These are phyloP conservation scores for Microcebus tavaratra DNA, from an alignment of 2,113 vertebrate genomes.

Conservation along the genomic window DNA sequence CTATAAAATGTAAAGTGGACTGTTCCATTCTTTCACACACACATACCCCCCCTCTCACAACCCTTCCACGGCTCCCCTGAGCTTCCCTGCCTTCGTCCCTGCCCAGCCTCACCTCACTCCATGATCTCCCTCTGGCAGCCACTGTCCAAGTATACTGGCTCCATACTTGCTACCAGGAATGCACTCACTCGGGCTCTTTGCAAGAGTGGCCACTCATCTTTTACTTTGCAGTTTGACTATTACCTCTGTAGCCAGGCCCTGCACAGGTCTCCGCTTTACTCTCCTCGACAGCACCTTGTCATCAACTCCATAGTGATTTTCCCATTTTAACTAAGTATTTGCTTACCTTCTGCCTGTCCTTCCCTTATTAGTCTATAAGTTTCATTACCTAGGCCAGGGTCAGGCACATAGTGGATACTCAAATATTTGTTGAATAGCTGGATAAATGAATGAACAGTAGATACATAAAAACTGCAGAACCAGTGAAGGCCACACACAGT, in stretches of 20 bases:
- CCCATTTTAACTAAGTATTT: not conserved
- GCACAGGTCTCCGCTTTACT: not conserved
- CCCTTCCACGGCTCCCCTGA: not conserved
- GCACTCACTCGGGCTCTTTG: not conserved
- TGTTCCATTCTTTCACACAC: not conserved
- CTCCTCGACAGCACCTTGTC: not conserved
- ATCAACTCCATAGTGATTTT: no score
- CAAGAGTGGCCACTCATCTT: not conserved
- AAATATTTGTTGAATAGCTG: not conserved
- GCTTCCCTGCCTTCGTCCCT: not conserved
- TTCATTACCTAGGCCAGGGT: not conserved
- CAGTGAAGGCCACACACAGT: not conserved
- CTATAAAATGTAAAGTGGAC: accelerated
- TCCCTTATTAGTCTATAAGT: not conserved
- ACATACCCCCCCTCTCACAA: not conserved
- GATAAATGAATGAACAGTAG: not conserved
- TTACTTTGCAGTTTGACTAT: not conserved
- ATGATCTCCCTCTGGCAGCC: not conserved
- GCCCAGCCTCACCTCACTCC: not conserved
- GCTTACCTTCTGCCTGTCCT: not conserved
- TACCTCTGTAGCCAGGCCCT: not conserved
- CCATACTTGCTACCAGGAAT: not conserved
- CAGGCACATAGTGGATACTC: not conserved
- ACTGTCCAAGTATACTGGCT: not conserved
- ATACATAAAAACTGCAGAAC: no score